Percentiles rank a stretch among this genome's conserved stretches.
Conservation (phyloP, 2,113 vertebrate species). For the Puffinus mauretanicus region DNA sequence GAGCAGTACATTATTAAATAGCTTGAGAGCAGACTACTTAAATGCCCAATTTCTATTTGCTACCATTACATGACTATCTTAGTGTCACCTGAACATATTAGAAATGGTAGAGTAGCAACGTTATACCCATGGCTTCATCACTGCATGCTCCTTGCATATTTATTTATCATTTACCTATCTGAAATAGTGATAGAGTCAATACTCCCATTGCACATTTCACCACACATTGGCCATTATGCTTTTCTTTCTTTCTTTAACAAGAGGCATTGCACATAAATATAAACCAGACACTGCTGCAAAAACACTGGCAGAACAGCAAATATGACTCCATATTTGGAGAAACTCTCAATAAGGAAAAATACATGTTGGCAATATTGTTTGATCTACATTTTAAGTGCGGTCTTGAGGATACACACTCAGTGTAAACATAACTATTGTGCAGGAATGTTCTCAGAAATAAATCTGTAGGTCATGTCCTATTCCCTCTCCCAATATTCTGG, state of each 20-base stretch:
- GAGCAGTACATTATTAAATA: background rate
- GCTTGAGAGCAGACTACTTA: background rate
- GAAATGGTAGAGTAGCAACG: background rate
- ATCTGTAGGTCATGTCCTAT: background rate
- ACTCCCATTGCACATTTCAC: background rate
- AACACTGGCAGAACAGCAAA: slow-evolving; percentile 21
- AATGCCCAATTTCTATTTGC: background rate
- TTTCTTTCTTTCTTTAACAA: background rate
- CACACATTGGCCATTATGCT: background rate
- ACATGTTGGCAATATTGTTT: slow-evolving; percentile 5
- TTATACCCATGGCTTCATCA: background rate
- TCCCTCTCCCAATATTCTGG: background rate
- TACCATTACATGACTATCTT: background rate
- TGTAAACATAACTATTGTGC: background rate
- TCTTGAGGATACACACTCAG: background rate
- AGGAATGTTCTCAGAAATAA: slow-evolving; percentile 13
- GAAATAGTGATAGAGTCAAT: background rate
- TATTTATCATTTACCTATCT: background rate
- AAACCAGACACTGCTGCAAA: slow-evolving; percentile 17
- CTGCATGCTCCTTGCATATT: background rate
- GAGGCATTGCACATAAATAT: slow-evolving; percentile 1
- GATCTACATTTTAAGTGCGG: background rate
- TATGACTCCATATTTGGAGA: slow-evolving; percentile 5
- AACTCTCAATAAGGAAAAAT: background rate
- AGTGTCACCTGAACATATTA: background rate